A percentile compares a stretch with the other conserved stretches of the same genome.
Evolutionary conservation across 1,140 invertebrate species (phyloP).

Genomic region (Muscidifurax raptorellus): DNA sequence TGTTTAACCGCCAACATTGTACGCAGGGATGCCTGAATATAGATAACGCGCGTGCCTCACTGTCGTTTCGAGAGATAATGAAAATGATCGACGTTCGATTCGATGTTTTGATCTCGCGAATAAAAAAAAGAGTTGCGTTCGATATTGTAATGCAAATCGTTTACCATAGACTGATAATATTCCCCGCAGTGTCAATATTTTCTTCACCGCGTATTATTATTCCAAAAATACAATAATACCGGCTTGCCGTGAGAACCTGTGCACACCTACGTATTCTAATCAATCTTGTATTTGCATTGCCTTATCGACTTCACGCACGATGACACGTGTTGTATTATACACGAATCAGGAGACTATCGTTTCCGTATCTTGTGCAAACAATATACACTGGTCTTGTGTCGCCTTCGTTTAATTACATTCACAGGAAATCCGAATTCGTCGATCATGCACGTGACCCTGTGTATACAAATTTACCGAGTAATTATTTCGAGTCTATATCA

Average conservation of each 20-base stretch:
- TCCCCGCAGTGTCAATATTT: neutral
- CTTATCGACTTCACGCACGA: too few species aligned
- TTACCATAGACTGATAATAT: neutral
- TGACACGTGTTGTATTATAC: too few species aligned
- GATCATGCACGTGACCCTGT: slow-evolving; percentile 11
- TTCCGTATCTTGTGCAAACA: neutral
- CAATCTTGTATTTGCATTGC: neutral
- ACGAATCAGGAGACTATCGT: too few species aligned
- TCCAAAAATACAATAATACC: neutral
- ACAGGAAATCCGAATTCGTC: neutral
- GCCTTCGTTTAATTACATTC: neutral
- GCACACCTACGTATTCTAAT: neutral
- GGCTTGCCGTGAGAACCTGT: too few species aligned
- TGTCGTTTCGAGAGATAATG: too few species aligned
- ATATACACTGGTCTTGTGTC: neutral
- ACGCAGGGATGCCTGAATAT: too few species aligned
- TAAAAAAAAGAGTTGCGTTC: neutral
- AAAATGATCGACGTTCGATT: neutral
- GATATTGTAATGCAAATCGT: too few species aligned
- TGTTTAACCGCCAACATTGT: too few species aligned
- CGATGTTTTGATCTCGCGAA: neutral
- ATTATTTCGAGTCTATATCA: slow-evolving; percentile 59
- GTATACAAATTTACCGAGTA: slow-evolving; percentile 56
- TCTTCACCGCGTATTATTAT: neutral
- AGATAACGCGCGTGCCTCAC: too few species aligned